phyloP scores from a whole-genome alignment of 2,888 invertebrate genomes.

The Platycnemis pennipes region DNA sequence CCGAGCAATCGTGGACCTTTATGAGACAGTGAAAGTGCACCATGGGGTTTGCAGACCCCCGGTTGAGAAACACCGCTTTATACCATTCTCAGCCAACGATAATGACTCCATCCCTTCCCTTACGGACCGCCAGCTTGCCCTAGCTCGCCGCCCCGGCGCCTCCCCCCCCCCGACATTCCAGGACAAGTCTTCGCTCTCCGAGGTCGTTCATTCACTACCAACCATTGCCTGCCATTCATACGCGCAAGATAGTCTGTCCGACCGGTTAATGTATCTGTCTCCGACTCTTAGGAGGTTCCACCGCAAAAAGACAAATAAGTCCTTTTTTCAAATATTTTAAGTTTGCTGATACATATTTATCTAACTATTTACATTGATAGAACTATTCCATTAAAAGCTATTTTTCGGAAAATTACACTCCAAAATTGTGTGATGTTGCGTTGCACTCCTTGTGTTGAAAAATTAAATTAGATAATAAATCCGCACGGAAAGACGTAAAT shows the following conservation, averaged over 20 bases:
- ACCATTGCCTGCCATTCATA: neutral
- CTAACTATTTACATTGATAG: no score
- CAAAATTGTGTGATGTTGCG: no score
- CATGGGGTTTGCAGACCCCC: slow-evolving; percentile 7
- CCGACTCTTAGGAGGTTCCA: neutral
- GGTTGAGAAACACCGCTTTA: slow-evolving; percentile 27
- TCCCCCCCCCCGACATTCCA: neutral
- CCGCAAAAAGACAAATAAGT: no score
- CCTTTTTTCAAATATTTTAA: no score
- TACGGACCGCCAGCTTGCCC: neutral
- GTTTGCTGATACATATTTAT: no score
- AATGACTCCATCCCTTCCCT: neutral
- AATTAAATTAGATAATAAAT: no score
- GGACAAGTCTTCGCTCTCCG: neutral
- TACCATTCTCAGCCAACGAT: neutral
- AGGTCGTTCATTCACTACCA: neutral
- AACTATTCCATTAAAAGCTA: no score
- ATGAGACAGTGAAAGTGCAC: neutral
- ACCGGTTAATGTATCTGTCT: neutral
- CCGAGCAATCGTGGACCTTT: neutral
- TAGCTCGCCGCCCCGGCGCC: neutral
- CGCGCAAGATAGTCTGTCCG: neutral
- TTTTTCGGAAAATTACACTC: no score
- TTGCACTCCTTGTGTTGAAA: no score
- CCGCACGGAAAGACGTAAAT: no score